phyloP scores from a whole-genome alignment of 2,888 invertebrate species.

The Mythimna ferrago region DNA sequence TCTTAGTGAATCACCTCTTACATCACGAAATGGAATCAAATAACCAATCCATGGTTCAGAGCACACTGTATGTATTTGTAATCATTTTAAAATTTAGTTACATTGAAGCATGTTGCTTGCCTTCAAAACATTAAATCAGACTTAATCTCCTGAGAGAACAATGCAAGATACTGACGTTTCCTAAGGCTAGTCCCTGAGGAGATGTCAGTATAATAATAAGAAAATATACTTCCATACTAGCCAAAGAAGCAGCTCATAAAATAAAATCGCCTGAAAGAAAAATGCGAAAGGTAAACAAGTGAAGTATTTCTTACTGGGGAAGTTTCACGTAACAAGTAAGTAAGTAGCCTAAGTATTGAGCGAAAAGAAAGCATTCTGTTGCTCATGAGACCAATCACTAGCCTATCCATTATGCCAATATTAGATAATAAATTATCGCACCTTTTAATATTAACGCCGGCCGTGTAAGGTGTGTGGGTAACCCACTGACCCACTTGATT shows the following conservation, averaged over 20 bases:
- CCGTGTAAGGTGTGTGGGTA: background rate
- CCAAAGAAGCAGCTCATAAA: background rate
- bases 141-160: constrained; percentile 17
- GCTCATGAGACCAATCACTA: constrained; percentile 9
- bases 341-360: no score
- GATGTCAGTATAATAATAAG: background rate
- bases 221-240: background rate
- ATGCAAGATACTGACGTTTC: constrained; percentile 17
- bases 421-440: background rate
- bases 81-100: constrained; percentile 24
- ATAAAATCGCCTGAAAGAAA: background rate
- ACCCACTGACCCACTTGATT: constrained; percentile 2
- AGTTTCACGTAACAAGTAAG: background rate
- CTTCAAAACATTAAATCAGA: constrained; percentile 18
- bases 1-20: constrained; percentile 3
- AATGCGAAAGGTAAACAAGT: background rate
- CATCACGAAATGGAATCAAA: constrained; percentile 7
- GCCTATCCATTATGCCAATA: background rate
- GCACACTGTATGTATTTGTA: constrained; percentile 15
- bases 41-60: background rate
- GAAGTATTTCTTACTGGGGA: constrained; percentile 6
- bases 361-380: background rate
- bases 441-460: constrained; percentile 15
- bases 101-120: constrained; percentile 24
- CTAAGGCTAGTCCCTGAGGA: background rate